Conservation (phyloP, 2,113 vertebrate genomes). For the Spermophilus dauricus region DNA sequence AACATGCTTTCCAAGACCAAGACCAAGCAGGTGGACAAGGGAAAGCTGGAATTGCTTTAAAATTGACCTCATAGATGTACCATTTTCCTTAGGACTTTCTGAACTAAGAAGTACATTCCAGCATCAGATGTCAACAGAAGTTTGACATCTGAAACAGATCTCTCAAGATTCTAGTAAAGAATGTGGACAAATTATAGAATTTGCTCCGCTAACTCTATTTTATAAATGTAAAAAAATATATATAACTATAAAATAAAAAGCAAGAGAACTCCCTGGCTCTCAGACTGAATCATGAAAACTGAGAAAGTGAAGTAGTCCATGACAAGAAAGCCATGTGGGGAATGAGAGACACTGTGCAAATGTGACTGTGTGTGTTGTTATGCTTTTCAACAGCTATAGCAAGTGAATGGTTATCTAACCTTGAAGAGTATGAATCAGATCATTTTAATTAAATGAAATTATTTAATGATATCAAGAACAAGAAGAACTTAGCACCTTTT, state of each 20-base stretch:
- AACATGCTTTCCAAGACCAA: background rate
- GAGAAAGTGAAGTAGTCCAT: background rate
- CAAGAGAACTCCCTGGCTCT: background rate
- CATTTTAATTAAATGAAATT: conserved; percentile 63
- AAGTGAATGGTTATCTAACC: conserved; percentile 39
- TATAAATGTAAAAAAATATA: background rate
- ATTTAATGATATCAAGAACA: conserved; percentile 26
- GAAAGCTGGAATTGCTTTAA: background rate
- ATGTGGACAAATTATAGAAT: background rate
- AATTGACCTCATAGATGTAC: background rate
- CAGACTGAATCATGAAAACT: background rate
- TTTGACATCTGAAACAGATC: background rate
- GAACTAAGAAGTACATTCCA: background rate
- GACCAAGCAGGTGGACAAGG: background rate
- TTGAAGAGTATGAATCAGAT: background rate
- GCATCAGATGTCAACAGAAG: background rate
- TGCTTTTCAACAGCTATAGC: background rate
- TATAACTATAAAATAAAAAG: background rate
- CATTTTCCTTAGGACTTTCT: background rate
- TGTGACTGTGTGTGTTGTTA: background rate
- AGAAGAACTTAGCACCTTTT: conserved; percentile 1
- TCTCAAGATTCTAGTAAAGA: background rate
- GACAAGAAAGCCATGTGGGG: background rate
- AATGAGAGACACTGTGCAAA: background rate
- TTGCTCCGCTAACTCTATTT: background rate